A percentile compares a stretch with the other conserved stretches of the same genome.
phyloP scores from a whole-genome alignment of 2,797 vertebrate species.

The Corythornis leucogaster region DNA sequence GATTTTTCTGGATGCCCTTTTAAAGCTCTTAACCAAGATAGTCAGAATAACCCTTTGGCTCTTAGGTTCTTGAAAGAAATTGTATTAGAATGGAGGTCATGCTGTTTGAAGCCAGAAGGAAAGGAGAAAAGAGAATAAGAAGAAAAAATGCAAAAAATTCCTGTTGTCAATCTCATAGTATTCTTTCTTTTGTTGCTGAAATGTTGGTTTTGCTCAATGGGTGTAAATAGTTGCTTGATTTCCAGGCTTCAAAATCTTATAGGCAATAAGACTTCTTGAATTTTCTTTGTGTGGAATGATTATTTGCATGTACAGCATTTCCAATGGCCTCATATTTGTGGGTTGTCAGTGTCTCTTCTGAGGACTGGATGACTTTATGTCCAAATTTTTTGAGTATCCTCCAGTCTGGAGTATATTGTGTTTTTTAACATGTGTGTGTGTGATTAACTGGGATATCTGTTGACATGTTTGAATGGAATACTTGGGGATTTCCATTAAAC shows the following conservation, averaged over 20 bases:
- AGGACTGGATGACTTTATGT: not conserved
- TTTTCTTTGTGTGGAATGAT: not conserved
- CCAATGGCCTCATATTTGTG: not conserved
- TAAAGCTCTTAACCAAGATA: not conserved
- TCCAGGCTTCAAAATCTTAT: not conserved
- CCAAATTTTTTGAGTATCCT: not conserved
- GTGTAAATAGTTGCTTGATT: not conserved
- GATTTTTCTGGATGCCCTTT: slow-evolving; percentile 4
- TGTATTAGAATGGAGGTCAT: not conserved
- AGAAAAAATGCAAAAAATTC: not conserved
- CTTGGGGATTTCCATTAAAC: not conserved
- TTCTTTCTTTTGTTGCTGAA: not conserved
- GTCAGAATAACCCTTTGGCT: not conserved
- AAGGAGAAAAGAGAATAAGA: not conserved
- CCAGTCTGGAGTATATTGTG: not conserved
- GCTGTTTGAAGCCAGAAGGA: not conserved
- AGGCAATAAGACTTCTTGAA: not conserved
- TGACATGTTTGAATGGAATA: not conserved
- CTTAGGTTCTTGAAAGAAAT: not conserved
- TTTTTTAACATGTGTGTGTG: not conserved
- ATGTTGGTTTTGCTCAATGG: not conserved
- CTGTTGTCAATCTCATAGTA: not conserved
- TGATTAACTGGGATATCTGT: not conserved
- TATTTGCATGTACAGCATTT: not conserved
- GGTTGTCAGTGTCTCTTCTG: not conserved